A percentile compares a stretch with the other conserved stretches of the same genome.
phyloP scores from a whole-genome alignment of 2,797 vertebrate species.

The Microcaecilia unicolor region DNA sequence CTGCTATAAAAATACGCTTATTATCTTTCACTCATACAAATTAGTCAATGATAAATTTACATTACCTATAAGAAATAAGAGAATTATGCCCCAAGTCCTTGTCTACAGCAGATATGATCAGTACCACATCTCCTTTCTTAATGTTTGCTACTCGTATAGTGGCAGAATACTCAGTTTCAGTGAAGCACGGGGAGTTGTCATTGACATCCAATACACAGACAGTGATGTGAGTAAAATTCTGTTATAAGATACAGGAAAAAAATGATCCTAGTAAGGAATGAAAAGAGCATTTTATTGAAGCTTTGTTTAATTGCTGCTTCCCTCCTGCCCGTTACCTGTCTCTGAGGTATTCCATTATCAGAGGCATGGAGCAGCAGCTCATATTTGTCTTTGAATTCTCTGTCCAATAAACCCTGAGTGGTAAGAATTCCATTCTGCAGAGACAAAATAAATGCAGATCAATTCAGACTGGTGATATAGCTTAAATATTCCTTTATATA shows the following conservation, averaged over 20 bases:
- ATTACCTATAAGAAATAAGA: conserved; percentile 57
- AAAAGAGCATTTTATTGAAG: too few relatives aligned
- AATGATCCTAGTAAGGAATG: not conserved
- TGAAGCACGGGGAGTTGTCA: conserved; percentile 59
- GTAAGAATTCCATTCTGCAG: conserved; percentile 55
- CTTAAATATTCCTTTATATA: too few relatives aligned
- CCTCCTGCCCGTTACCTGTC: conserved; percentile 40
- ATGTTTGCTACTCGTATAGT: conserved; percentile 40
- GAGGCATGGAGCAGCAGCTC: conserved; percentile 50
- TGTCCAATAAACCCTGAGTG: conserved; percentile 46
- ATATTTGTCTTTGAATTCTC: conserved; percentile 51
- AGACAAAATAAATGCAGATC: not conserved
- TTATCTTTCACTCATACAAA: too few relatives aligned
- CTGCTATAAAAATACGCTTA: too few relatives aligned
- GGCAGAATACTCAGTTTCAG: conserved; percentile 30
- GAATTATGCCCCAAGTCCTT: conserved; percentile 49
- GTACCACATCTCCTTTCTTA: conserved; percentile 35
- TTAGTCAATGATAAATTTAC: too few relatives aligned
- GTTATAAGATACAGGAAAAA: conserved; percentile 1
- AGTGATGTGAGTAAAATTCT: conserved; percentile 54
- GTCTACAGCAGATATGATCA: conserved; percentile 52
- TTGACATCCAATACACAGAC: conserved; percentile 54
- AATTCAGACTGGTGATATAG: too few relatives aligned
- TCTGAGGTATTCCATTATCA: conserved; percentile 51
- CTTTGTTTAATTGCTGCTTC: accelerated